Conservation (phyloP, 2,797 vertebrate species). For the Anas georgica region DNA sequence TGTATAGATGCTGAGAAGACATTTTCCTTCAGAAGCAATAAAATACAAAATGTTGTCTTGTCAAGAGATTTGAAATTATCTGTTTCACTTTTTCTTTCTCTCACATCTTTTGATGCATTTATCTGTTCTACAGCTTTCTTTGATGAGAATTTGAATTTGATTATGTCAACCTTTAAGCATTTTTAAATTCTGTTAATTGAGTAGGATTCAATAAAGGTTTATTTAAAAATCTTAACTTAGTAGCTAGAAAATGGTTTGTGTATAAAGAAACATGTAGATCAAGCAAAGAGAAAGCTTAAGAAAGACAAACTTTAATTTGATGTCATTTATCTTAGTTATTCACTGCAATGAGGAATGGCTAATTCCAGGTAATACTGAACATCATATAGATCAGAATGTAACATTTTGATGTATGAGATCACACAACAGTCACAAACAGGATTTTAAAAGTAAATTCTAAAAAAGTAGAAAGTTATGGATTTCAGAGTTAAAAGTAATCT, state of each 20-base stretch:
- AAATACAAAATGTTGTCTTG: not conserved
- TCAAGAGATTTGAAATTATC: not conserved
- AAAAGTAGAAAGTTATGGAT: not conserved
- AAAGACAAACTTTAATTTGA: not conserved
- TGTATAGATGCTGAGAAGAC: not conserved
- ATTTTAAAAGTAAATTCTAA: not conserved
- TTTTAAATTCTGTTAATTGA: not conserved
- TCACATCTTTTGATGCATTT: not conserved
- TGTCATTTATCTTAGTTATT: not conserved
- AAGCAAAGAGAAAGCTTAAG: not conserved
- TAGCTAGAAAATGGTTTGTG: not conserved
- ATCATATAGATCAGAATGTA: not conserved
- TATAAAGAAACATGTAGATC: not conserved
- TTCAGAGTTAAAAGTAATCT: not conserved
- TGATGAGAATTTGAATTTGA: not conserved
- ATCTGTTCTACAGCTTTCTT: not conserved
- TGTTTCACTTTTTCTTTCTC: not conserved
- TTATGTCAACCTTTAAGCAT: not conserved
- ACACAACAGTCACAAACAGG: not conserved
- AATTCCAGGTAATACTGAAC: not conserved
- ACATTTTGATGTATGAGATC: not conserved
- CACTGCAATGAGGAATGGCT: not conserved
- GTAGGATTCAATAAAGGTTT: not conserved
- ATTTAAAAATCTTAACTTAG: not conserved
- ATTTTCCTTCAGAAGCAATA: not conserved